Conservation (phyloP, 2,888 invertebrate species). For the Cosmopolites sordidus region DNA sequence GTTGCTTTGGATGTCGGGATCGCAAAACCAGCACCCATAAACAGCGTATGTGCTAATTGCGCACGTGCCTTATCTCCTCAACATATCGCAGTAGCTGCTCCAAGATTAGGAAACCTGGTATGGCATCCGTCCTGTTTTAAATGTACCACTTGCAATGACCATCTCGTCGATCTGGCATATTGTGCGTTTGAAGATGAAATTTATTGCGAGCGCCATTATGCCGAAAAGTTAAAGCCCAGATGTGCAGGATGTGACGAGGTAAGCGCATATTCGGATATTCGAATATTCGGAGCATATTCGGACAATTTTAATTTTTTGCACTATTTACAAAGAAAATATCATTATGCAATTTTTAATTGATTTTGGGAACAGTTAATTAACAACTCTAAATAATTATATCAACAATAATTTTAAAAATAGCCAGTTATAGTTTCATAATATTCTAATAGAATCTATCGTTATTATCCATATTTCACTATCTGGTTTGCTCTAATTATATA, state of each 20-base stretch:
- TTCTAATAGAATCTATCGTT: too few relatives aligned
- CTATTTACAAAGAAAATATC: too few relatives aligned
- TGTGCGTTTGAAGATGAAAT: slow-evolving; percentile 85
- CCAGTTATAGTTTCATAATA: too few relatives aligned
- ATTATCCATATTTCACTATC: too few relatives aligned
- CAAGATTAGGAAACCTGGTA: slow-evolving; percentile 47
- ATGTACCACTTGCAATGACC: slow-evolving; percentile 83
- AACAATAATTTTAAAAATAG: too few relatives aligned
- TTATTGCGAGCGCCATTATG: slow-evolving; percentile 94
- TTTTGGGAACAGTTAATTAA: too few relatives aligned
- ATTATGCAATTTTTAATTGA: too few relatives aligned
- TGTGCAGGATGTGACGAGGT: slow-evolving; percentile 99
- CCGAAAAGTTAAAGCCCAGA: slow-evolving; percentile 90
- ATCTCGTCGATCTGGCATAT: slow-evolving; percentile 94
- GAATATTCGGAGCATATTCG: too few relatives aligned
- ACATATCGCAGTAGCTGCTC: slow-evolving; percentile 66
- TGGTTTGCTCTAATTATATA: too few relatives aligned
- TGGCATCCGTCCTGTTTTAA: slow-evolving; percentile 90
- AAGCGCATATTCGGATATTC: slow-evolving; percentile 17
- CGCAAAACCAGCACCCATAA: slow-evolving; percentile 41
- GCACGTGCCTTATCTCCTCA: slow-evolving; percentile 72
- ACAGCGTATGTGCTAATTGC: slow-evolving; percentile 76
- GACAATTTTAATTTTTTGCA: too few relatives aligned
- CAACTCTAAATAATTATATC: too few relatives aligned
- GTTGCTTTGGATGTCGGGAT: slow-evolving; percentile 90